These are phyloP conservation scores for Hystrix cristata DNA, from an alignment of 2,113 vertebrate genomes.

Conservation along the genomic window DNA sequence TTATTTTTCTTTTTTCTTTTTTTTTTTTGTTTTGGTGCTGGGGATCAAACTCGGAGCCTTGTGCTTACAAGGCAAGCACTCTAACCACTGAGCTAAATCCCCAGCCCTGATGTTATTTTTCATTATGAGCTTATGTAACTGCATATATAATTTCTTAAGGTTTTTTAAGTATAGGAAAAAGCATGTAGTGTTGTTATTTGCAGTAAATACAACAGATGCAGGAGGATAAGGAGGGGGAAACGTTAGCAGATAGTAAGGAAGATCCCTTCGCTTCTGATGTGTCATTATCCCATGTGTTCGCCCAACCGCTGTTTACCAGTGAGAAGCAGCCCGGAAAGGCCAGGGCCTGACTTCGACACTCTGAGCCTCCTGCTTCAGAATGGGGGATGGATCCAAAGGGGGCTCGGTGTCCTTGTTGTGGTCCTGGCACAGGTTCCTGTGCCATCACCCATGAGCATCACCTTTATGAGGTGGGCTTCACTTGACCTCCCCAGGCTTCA, in stretches of 20 bases:
- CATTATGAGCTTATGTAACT: no score
- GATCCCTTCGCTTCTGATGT: background rate
- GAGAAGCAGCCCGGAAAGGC: background rate
- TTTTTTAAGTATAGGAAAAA: background rate
- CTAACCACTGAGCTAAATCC: no score
- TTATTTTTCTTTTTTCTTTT: background rate
- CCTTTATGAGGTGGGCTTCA: background rate
- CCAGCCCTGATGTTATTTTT: no score
- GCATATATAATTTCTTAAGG: background rate
- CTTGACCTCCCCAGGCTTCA: background rate
- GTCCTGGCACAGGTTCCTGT: background rate
- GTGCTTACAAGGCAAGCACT: no score
- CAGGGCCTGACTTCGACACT: background rate
- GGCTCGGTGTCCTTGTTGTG: background rate
- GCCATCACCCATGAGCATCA: background rate
- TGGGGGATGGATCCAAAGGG: background rate
- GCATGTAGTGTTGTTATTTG: background rate
- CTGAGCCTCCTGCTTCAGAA: background rate
- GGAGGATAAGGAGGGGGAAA: background rate
- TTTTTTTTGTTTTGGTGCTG: background rate
- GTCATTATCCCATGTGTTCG: background rate
- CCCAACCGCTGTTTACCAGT: background rate
- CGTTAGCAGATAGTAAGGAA: background rate
- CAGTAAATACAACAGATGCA: background rate
- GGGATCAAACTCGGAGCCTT: no score